These are phyloP conservation scores for Yponomeuta malinellus DNA, from an alignment of 2,888 invertebrate species.

Conservation along the genomic window DNA sequence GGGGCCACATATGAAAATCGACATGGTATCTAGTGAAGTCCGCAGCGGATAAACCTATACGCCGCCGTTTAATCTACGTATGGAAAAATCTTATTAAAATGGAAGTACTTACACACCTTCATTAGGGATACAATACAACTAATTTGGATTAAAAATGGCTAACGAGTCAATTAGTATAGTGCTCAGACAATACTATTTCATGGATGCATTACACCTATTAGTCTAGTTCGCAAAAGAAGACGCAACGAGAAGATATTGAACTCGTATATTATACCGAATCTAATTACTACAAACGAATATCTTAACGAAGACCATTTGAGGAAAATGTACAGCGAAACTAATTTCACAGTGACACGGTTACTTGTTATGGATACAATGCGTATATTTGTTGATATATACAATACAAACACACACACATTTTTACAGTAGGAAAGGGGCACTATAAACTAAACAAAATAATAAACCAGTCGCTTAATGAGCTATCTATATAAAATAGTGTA, in stretches of 20 bases:
- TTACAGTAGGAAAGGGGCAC: slow-evolving; percentile 67
- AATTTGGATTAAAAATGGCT: slow-evolving; percentile 70
- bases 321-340: slow-evolving; percentile 46
- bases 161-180: slow-evolving; percentile 58
- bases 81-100: slow-evolving; percentile 70
- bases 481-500: slow-evolving; percentile 69
- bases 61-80: slow-evolving; percentile 63
- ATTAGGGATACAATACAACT: slow-evolving; percentile 54
- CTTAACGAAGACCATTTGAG: slow-evolving; percentile 24
- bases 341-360: slow-evolving; percentile 41
- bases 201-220: slow-evolving; percentile 50
- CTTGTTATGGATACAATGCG: slow-evolving; percentile 46
- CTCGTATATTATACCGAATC: slow-evolving; percentile 37
- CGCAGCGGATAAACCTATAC: slow-evolving; percentile 52
- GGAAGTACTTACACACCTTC: slow-evolving; percentile 70
- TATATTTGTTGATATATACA: slow-evolving; percentile 37
- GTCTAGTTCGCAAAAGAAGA: slow-evolving; percentile 64
- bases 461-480: slow-evolving; percentile 73
- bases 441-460: slow-evolving; percentile 55
- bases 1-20: slow-evolving; percentile 51
- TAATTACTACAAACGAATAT: slow-evolving; percentile 27
- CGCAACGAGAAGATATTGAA: slow-evolving; percentile 45
- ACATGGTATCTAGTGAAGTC: slow-evolving; percentile 45
- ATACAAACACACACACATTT: slow-evolving; percentile 62
- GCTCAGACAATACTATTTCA: slow-evolving; percentile 59